Evolutionary conservation across 2,797 vertebrate genomes (phyloP), one percentile per base, ranked within the genome.

Genomic region (Borostomias antarcticus): DNA sequence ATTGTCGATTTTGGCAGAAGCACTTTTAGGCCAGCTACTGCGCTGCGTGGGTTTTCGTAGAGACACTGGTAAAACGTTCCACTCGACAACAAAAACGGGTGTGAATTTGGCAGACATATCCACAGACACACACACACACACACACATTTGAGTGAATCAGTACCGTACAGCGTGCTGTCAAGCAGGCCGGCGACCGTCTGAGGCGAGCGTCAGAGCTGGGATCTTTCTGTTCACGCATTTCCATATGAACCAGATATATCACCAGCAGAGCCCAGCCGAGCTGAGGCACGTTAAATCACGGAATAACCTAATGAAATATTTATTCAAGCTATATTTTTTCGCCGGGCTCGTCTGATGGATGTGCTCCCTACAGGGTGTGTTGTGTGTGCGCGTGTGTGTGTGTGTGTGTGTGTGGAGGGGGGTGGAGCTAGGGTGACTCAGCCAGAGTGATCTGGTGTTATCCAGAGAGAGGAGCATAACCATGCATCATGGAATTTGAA

Each of bases 251-350:
- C 63, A 79, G 77, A 85, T 81, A 89, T 89, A 86, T 88, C 83
- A 83, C 88, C 48, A n/a, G 56, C 64, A 83, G 76, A 87, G 77
- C 77, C 56, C 74, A 76, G 84, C 78, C 74, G 82, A 76, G 80
- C 74, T 79, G 78, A 82, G 69, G 82, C 83, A 85, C 77, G 87
- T 88, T 86, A 88, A 90, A 88, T 91, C 82, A 85, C 64, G 68
- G 80, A 89, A 88, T 88, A 89, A 88, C 84, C 68, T 64, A 85
- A 89, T 91, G 60, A 90, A 89, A 89, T 88, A 89, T 87, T 88
- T 85, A 89, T 88, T 84, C 67, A 77, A 68, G 75, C 81, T 88
- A 82, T 56, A 77, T 85, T 86, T 80, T 84, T 77, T 52, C 15
- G 45, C 58, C 32, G 40, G 51, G 66, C 67, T 28, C 11, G 65